Percentiles rank a stretch among this genome's conserved stretches.
phyloP scores from a whole-genome alignment of 2,888 invertebrate species.

The Opisthograptis luteolata region DNA sequence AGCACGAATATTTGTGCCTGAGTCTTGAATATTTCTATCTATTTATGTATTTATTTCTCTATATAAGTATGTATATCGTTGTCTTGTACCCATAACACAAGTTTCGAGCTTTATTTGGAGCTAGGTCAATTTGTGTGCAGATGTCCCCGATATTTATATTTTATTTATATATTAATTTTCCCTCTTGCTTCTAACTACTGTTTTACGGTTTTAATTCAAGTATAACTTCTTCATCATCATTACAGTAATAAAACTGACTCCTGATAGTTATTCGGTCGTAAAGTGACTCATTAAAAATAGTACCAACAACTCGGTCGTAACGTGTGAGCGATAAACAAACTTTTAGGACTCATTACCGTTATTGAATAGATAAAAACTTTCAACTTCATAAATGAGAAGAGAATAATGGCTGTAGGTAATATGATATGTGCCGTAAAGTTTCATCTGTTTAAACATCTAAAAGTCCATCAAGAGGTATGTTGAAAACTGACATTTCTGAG shows the following conservation, averaged over 20 bases:
- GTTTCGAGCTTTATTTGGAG: too few species aligned
- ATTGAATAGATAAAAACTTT: conserved; percentile 5
- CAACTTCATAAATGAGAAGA: background rate
- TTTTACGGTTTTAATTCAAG: background rate
- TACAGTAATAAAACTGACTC: background rate
- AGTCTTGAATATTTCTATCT: too few species aligned
- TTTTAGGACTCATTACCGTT: conserved; percentile 10
- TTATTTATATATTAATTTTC: too few species aligned
- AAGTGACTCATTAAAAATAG: conserved; percentile 6
- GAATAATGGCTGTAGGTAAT: background rate
- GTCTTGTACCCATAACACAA: too few species aligned
- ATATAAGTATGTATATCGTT: too few species aligned
- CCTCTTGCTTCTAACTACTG: background rate
- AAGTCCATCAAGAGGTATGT: background rate
- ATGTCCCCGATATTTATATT: too few species aligned
- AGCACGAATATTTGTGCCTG: too few species aligned
- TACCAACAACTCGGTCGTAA: conserved; percentile 2
- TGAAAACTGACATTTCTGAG: conserved; percentile 1
- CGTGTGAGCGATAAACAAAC: conserved; percentile 10
- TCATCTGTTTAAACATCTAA: too few species aligned
- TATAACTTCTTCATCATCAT: background rate
- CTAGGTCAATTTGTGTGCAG: too few species aligned
- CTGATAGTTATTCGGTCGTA: conserved; percentile 5
- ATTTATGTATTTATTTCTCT: too few species aligned
- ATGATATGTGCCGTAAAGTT: background rate